Conservation (phyloP, 1,140 invertebrate genomes). For the Camponotus floridanus region DNA sequence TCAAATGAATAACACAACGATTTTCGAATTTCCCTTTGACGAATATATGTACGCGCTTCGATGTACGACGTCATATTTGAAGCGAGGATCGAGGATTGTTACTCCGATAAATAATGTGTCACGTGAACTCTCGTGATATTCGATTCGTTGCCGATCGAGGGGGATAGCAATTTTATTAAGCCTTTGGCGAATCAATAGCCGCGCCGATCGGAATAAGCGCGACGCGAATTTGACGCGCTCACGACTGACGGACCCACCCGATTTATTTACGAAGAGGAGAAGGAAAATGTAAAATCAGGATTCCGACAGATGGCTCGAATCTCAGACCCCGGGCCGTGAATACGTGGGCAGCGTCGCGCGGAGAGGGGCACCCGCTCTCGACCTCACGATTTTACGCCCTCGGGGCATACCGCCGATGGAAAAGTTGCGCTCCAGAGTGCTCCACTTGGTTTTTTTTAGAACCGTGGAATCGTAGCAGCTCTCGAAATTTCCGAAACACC, state of each 20-base stretch:
- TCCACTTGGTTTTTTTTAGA: slow-evolving; percentile 82
- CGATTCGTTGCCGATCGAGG: slow-evolving; percentile 3
- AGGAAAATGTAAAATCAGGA: slow-evolving; percentile 84
- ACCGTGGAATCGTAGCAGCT: slow-evolving; percentile 65
- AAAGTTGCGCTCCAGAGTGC: slow-evolving; percentile 85
- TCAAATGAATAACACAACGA: neutral
- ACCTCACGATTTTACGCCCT: slow-evolving; percentile 84
- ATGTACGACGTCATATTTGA: neutral
- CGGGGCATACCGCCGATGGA: slow-evolving; percentile 81
- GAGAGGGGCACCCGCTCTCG: slow-evolving; percentile 47
- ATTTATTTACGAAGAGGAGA: slow-evolving; percentile 74
- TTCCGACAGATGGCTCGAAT: slow-evolving; percentile 84
- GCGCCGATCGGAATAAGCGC: slow-evolving; percentile 7
- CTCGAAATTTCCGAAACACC: slow-evolving; percentile 75
- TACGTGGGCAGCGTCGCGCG: slow-evolving; percentile 69
- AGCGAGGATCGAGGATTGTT: slow-evolving; percentile 9
- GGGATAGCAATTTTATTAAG: slow-evolving; percentile 26
- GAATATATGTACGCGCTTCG: neutral
- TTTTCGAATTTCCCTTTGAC: neutral
- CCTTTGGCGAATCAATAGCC: slow-evolving; percentile 47
- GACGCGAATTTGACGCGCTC: slow-evolving; percentile 38
- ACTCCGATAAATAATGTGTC: slow-evolving; percentile 31
- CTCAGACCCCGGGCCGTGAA: slow-evolving; percentile 82
- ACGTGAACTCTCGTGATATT: slow-evolving; percentile 26
- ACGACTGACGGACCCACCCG: slow-evolving; percentile 55